A percentile compares a stretch with the other conserved stretches of the same genome.
Evolutionary conservation across 1,140 invertebrate species (phyloP).

Genomic region (Diorhabda elongata): DNA sequence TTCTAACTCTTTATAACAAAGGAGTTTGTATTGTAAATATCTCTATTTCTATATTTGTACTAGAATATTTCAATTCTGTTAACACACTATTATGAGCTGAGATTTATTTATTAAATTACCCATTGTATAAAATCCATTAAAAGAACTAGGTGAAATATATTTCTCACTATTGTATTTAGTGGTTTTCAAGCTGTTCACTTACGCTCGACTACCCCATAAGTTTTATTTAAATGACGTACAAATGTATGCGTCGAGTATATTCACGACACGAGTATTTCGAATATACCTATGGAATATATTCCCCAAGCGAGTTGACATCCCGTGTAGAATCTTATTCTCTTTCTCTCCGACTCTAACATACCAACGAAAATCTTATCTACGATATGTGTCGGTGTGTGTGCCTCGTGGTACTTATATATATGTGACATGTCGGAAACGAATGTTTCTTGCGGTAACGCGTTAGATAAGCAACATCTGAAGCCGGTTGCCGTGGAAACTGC

Average conservation of each 20-base stretch:
- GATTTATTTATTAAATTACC: too few species aligned
- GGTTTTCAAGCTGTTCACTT: background rate
- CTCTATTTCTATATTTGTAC: too few species aligned
- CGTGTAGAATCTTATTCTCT: conserved; percentile 11
- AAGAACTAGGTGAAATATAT: too few species aligned
- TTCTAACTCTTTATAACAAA: too few species aligned
- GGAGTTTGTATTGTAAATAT: too few species aligned
- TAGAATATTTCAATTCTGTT: too few species aligned
- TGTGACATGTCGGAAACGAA: conserved; percentile 41
- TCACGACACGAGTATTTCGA: conserved; percentile 30
- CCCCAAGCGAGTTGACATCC: conserved; percentile 24
- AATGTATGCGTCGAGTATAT: conserved; percentile 27
- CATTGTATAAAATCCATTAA: too few species aligned
- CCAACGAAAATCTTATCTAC: conserved; percentile 36
- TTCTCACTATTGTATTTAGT: conserved; percentile 1
- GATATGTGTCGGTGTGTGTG: conserved; percentile 27
- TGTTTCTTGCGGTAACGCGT: conserved; percentile 40
- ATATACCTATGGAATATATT: conserved; percentile 25
- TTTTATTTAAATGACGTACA: conserved; percentile 4
- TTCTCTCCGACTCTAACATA: conserved; percentile 9
- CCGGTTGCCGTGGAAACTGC: conserved; percentile 32
- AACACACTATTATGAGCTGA: too few species aligned
- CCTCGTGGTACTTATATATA: conserved; percentile 29
- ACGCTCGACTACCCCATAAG: conserved; percentile 5
- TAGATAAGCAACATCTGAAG: conserved; percentile 35